A percentile compares a stretch with the other conserved stretches of the same genome.
Evolutionary conservation across 1,140 invertebrate species (phyloP).

Genomic region (Ptiloglossa arizonensis): DNA sequence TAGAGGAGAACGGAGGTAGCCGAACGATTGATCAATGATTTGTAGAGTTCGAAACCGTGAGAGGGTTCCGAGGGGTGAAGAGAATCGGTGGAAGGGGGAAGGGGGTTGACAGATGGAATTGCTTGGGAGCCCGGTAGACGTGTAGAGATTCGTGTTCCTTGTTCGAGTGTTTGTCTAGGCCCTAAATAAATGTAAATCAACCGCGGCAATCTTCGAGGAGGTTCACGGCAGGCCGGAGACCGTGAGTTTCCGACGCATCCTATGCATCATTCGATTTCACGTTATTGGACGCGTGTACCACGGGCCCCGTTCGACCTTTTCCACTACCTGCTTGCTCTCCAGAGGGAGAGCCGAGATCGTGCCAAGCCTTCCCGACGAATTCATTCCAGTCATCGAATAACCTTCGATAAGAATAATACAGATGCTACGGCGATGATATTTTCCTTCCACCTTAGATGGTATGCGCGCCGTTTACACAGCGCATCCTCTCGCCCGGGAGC

Average conservation of each 20-base stretch:
- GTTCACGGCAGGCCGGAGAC: constrained; percentile 26
- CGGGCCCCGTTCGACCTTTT: constrained; percentile 28
- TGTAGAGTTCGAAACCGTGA: constrained; percentile 29
- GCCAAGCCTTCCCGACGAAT: constrained; percentile 25
- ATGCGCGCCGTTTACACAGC: not conserved
- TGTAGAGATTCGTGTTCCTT: constrained; percentile 70
- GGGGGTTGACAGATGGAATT: constrained; percentile 56
- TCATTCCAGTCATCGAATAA: constrained; percentile 27
- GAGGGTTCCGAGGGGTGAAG: not conserved
- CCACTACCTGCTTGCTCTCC: constrained; percentile 46
- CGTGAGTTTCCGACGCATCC: constrained; percentile 21
- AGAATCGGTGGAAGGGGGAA: constrained; percentile 28
- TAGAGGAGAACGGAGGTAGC: no score
- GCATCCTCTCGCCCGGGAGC: not conserved
- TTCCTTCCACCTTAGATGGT: not conserved
- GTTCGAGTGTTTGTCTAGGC: constrained; percentile 69
- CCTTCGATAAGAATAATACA: constrained; percentile 36
- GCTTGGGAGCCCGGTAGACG: constrained; percentile 61
- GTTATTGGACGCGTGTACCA: constrained; percentile 39
- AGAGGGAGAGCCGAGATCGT: not conserved
- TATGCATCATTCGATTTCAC: constrained; percentile 60
- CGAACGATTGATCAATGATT: constrained; percentile 28
- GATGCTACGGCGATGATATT: not conserved
- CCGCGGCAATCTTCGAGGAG: constrained; percentile 64
- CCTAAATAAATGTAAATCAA: constrained; percentile 75